Evolutionary conservation across 2,888 invertebrate genomes (phyloP), one percentile per base, ranked within the genome.

Genomic region (Lasioglossum zephyrum): DNA sequence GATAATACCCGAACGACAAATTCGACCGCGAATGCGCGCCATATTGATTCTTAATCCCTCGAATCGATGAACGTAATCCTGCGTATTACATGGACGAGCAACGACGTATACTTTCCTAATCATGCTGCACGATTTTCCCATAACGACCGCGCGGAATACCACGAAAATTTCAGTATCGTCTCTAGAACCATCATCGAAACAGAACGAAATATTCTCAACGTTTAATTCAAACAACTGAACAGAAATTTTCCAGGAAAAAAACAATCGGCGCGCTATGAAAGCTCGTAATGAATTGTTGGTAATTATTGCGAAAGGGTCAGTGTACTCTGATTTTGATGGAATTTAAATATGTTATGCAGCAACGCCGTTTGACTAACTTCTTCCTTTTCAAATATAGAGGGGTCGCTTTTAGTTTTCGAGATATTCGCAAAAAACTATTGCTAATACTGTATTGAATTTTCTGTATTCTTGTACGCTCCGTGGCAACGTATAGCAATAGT

Each of bases 21-120:
- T 76, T 53, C 44, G 11, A n/a, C 26, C 70, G 60, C 47, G 41
- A 78, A 77, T 77, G 76, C 69, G 26, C 39, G 41, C 76, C 57
- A 70, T 82, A 86, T 86, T 86, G 85, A 86, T 85, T 86, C 86
- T 86, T 86, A 86, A 86, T 86, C 85, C 82, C 13, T 77, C 79
- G 72, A 86, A 85, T 79, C 86, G 78, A 86, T 86, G 66, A 76
- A 82, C 69, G 76, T 85, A 86, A 86, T 85, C 86, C 77, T n/a
- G 18, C 13, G 82, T 81, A 85, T 85, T 82, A 85, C 53, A 66
- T 18, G 60, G 44, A 57, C 39, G 57, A 3, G 77, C 9, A 16
- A 44, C 26, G 53, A 41, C 66, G 66, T 73, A 36, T 74, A 81
- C 75, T 76, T 79, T 82, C 85, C 78, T 82, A 86, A 86, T 85